Percentiles rank a stretch among this genome's conserved stretches.
Conservation (phyloP, 2,797 vertebrate genomes). For the Periophthalmus magnuspinnatus region DNA sequence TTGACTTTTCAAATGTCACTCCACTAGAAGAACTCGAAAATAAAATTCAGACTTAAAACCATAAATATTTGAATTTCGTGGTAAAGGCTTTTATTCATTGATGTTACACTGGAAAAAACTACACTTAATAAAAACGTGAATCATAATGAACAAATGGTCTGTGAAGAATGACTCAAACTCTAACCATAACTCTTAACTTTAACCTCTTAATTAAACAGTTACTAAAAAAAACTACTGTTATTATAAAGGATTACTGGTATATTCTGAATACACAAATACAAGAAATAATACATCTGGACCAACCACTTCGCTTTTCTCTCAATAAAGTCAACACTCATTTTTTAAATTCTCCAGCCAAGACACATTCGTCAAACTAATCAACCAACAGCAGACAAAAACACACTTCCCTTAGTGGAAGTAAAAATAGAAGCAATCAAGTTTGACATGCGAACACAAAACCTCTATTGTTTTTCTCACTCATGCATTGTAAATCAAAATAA, state of each 20-base stretch:
- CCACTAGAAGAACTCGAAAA: neutral
- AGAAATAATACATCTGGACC: too few relatives aligned
- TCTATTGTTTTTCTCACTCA: neutral
- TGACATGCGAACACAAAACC: neutral
- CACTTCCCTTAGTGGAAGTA: neutral
- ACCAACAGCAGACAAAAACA: neutral
- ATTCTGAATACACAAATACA: neutral
- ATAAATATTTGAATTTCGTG: neutral
- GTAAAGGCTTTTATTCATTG: neutral
- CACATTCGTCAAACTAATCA: neutral
- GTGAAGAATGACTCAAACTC: too few relatives aligned
- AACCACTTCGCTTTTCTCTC: too few relatives aligned
- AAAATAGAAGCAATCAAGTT: neutral
- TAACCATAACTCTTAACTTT: too few relatives aligned
- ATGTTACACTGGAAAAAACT: neutral
- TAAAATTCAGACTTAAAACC: neutral
- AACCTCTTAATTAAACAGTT: too few relatives aligned
- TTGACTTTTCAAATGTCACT: neutral
- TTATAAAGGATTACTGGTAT: neutral
- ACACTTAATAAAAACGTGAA: too few relatives aligned
- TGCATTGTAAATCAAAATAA: constrained; percentile 2
- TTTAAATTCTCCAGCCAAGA: neutral
- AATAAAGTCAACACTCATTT: neutral
- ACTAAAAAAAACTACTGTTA: too few relatives aligned
- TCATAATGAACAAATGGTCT: too few relatives aligned